These are phyloP conservation scores for Psilopsiagon aurifrons DNA, from an alignment of 2,113 vertebrate species.

Conservation along the genomic window DNA sequence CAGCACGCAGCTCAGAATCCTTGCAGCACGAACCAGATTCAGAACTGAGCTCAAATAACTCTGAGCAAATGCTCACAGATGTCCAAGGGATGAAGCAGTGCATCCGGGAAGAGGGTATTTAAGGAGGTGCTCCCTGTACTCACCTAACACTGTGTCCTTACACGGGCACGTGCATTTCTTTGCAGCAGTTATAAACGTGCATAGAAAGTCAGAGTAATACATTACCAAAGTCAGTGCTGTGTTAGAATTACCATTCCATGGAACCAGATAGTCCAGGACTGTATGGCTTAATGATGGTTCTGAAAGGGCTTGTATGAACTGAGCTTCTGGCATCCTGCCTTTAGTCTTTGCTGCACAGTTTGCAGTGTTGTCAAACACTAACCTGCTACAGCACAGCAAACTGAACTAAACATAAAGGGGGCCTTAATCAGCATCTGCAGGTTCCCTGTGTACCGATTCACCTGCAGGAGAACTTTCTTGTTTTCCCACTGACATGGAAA, in stretches of 20 bases:
- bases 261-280: neutral
- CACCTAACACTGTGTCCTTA: neutral
- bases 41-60: neutral
- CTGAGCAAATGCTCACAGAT: neutral
- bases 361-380: slow-evolving; percentile 51
- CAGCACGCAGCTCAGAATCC: neutral
- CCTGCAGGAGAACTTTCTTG: slow-evolving; percentile 5
- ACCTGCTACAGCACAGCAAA: slow-evolving; percentile 33
- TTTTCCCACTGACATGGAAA: neutral
- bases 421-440: slow-evolving; percentile 19
- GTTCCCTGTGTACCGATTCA: neutral
- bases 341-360: neutral
- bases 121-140: neutral
- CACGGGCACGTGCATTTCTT: neutral
- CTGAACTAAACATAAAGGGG: neutral
- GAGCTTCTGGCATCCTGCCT: slow-evolving; percentile 9
- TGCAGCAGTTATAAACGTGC: neutral
- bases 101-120: neutral
- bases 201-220: neutral
- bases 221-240: neutral
- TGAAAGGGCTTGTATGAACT: neutral
- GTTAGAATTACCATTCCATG: neutral
- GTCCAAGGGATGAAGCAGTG: neutral
- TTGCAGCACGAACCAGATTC: neutral
- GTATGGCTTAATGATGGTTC: neutral